phyloP scores from a whole-genome alignment of 2,797 vertebrate genomes.

The Xyrichtys novacula region DNA sequence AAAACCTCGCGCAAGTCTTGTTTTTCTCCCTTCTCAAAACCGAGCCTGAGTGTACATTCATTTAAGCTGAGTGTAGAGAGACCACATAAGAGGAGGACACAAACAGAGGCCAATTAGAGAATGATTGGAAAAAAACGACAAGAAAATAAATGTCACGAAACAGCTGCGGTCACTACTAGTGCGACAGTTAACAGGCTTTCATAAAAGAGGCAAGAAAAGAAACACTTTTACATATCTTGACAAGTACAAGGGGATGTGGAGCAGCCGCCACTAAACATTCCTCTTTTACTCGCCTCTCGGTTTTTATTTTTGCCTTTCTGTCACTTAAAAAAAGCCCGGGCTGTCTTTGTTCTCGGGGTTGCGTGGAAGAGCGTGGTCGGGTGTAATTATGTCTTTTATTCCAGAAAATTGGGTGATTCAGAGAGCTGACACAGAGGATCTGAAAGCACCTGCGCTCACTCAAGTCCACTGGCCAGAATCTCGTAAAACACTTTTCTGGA shows the following conservation, averaged over 20 bases:
- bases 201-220: slow-evolving; percentile 72
- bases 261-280: slow-evolving; percentile 64
- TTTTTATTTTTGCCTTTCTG: slow-evolving; percentile 63
- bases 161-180: slow-evolving; percentile 76
- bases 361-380: slow-evolving; percentile 57
- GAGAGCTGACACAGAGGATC: slow-evolving; percentile 24
- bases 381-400: slow-evolving; percentile 41
- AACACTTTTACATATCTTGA: slow-evolving; percentile 72
- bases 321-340: slow-evolving; percentile 67
- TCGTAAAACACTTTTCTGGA: slow-evolving; percentile 21
- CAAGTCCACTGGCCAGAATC: slow-evolving; percentile 10
- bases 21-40: slow-evolving; percentile 16
- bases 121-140: slow-evolving; percentile 66
- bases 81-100: slow-evolving; percentile 81
- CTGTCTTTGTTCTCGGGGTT: slow-evolving; percentile 73
- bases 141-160: slow-evolving; percentile 82
- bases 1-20: slow-evolving; percentile 29
- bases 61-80: slow-evolving; percentile 61
- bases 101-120: slow-evolving; percentile 84
- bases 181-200: slow-evolving; percentile 80
- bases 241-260: slow-evolving; percentile 77
- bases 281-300: slow-evolving; percentile 58
- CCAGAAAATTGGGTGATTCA: slow-evolving; percentile 28
- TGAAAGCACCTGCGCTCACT: slow-evolving; percentile 56
- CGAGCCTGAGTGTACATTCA: slow-evolving; percentile 47